Percentiles rank a stretch among this genome's conserved stretches.
Evolutionary conservation across 2,113 vertebrate species (phyloP).

Genomic region (Phyllopteryx taeniolatus): DNA sequence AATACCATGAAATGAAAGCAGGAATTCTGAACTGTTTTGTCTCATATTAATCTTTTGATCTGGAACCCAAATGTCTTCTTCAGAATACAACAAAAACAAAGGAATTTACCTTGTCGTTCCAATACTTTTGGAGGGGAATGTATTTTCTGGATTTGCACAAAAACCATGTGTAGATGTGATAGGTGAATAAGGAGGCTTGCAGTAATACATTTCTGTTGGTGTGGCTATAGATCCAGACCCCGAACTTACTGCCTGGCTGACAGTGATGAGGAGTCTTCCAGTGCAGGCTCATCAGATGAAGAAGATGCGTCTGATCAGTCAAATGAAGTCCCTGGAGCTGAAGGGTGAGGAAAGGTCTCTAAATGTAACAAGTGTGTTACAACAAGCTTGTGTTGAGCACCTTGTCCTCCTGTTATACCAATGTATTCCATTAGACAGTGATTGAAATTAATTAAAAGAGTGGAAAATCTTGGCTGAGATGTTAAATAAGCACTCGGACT

Average conservation of each 20-base stretch:
- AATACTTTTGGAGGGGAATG: too few species aligned
- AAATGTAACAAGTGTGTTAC: not conserved
- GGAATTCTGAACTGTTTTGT: too few species aligned
- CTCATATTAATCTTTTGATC: too few species aligned
- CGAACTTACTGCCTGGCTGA: conserved; percentile 92
- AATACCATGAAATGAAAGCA: not conserved
- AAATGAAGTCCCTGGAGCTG: conserved; percentile 75
- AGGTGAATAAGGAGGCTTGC: not conserved
- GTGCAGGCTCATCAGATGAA: conserved; percentile 94
- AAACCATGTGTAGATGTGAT: conserved; percentile 7
- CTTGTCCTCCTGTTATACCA: not conserved
- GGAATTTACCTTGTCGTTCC: too few species aligned
- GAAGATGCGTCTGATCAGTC: conserved; percentile 86
- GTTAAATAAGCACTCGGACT: too few species aligned
- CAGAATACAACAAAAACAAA: too few species aligned
- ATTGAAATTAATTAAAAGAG: too few species aligned
- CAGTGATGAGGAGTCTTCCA: conserved; percentile 97
- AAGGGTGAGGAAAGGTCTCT: conserved; percentile 78
- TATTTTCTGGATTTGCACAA: not conserved
- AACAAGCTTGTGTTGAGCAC: not conserved
- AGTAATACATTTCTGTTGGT: conserved; percentile 12
- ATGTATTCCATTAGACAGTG: not conserved
- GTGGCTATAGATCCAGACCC: conserved; percentile 76
- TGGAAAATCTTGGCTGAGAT: too few species aligned
- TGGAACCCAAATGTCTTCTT: too few species aligned